phyloP scores from a whole-genome alignment of 1,140 invertebrate species.

The Brachionus angularis region DNA sequence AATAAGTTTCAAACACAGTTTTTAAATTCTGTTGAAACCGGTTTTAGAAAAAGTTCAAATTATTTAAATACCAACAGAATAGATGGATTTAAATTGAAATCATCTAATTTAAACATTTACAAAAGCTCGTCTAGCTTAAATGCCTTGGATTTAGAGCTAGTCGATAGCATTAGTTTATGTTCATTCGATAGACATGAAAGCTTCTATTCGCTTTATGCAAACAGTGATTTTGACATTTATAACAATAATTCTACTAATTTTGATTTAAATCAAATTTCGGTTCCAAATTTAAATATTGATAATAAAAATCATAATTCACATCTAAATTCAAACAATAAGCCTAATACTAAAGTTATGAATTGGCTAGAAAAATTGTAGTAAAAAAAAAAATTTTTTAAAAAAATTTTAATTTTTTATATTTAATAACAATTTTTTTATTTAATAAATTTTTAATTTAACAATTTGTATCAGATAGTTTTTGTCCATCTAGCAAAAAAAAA shows the following conservation, averaged over 20 bases:
- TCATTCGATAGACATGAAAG: constrained; percentile 32
- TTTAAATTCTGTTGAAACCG: no score
- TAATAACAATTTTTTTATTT: no score
- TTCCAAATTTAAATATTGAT: background rate
- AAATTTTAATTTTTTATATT: no score
- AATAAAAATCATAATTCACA: background rate
- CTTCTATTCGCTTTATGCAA: background rate
- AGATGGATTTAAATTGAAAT: no score
- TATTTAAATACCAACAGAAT: no score
- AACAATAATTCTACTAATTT: no score
- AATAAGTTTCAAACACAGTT: no score
- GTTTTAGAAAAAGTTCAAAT: background rate
- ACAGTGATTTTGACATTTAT: background rate
- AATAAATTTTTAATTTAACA: no score
- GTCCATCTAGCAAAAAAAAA: no score
- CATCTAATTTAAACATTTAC: constrained; percentile 2
- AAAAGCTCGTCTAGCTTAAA: constrained; percentile 30
- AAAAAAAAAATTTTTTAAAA: no score
- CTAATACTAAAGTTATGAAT: constrained; percentile 11
- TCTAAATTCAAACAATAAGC: background rate
- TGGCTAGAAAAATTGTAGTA: constrained; percentile 25
- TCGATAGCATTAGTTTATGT: constrained; percentile 5
- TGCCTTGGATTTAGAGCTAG: constrained; percentile 3
- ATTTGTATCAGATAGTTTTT: no score
- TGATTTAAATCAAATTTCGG: no score